phyloP scores from a whole-genome alignment of 2,113 vertebrate species.

The Malurus elegans region DNA sequence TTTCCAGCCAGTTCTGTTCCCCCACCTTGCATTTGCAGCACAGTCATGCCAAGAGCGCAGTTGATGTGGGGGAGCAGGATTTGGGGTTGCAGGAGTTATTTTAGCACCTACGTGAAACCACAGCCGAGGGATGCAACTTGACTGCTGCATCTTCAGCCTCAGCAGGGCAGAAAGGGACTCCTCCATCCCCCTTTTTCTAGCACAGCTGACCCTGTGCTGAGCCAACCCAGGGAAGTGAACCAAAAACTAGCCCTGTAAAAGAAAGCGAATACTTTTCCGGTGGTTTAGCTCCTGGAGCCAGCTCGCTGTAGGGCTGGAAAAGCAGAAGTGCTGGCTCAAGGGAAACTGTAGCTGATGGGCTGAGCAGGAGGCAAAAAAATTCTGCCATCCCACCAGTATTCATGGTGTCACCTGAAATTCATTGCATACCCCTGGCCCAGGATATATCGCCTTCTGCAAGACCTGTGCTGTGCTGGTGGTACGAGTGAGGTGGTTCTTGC shows the following conservation, averaged over 20 bases:
- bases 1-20: not conserved
- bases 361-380: accelerated
- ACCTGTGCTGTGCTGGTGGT: not conserved
- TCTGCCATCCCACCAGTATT: accelerated
- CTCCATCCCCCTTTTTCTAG: not conserved
- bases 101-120: not conserved
- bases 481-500: not conserved
- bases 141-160: not conserved
- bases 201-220: not conserved
- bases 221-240: not conserved
- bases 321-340: conserved; percentile 13
- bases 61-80: not conserved
- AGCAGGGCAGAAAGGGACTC: not conserved
- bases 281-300: not conserved
- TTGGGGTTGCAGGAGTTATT: not conserved
- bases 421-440: accelerated
- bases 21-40: not conserved
- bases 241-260: not conserved
- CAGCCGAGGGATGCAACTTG: not conserved
- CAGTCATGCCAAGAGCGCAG: not conserved
- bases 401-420: not conserved
- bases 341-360: not conserved
- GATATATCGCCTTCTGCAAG: accelerated
- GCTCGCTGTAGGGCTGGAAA: not conserved
- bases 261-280: not conserved